A percentile compares a stretch with the other conserved stretches of the same genome.
Evolutionary conservation across 35 echinoderm and acorn worm species (phyloP).

Genomic region (Lytechinus pictus): DNA sequence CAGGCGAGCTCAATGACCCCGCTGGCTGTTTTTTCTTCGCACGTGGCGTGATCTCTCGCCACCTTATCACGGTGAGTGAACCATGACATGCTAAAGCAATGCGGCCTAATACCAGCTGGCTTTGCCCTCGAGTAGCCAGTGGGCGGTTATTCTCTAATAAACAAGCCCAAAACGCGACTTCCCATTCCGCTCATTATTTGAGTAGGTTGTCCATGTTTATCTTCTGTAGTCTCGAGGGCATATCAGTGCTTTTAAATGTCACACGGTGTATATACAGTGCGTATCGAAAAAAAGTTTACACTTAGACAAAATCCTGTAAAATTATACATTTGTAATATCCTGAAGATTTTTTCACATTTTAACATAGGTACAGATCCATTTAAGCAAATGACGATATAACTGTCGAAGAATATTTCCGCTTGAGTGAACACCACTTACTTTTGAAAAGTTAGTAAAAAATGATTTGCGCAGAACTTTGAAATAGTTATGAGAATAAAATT

Average conservation of each 20-base stretch:
- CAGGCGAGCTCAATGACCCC: not conserved
- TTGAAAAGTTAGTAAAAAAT: too few relatives aligned
- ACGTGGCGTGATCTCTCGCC: not conserved
- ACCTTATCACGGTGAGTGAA: not conserved
- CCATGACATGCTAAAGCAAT: not conserved
- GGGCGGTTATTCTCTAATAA: not conserved
- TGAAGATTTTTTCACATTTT: too few relatives aligned
- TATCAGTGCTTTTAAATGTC: not conserved
- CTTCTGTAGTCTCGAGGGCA: not conserved
- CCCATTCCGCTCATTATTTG: not conserved
- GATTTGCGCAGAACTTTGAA: too few relatives aligned
- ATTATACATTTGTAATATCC: too few relatives aligned
- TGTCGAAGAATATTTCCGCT: too few relatives aligned
- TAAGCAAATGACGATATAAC: too few relatives aligned
- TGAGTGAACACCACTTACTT: too few relatives aligned
- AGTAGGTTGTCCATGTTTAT: not conserved
- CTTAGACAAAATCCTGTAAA: too few relatives aligned
- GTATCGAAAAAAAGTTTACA: too few relatives aligned
- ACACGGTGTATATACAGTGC: not conserved
- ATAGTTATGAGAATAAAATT: too few relatives aligned
- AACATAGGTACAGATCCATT: too few relatives aligned
- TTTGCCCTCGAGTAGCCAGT: not conserved
- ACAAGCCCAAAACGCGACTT: not conserved
- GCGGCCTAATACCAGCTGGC: not conserved
- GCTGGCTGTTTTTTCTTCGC: not conserved